Evolutionary conservation across 1,140 invertebrate genomes (phyloP), one percentile per base, ranked within the genome.

Genomic region (Colletes latitarsis): DNA sequence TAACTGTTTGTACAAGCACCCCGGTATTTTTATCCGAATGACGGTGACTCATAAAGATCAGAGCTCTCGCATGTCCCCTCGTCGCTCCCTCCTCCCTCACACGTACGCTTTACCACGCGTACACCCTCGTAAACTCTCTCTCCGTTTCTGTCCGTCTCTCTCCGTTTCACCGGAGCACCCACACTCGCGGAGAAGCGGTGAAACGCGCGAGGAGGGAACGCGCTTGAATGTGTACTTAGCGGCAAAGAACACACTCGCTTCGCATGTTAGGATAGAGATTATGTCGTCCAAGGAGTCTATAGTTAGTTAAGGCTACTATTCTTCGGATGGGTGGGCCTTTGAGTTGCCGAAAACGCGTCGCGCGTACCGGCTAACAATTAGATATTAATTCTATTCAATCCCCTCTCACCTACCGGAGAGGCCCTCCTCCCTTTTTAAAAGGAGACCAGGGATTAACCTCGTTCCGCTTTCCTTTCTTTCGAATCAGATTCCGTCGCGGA

Each of bases 11-110:
- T 88, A 89, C 88, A 90, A 89, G 88, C 89, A 84, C 81, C 84
- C 83, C 76, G 88, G 87, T 90, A 90, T 88, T 90, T 90, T 89
- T 90, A 89, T 89, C 89, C 83, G 85, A 89, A 90, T 87, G 82
- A 89, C 75, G 81, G 81, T 90, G 89, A 90, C 89, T 90, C 89
- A 90, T 87, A 89, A 89, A 90, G 89, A 90, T 89, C 87, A 84
- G 81, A 82, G 84, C 68, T 82, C 84, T 87, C 70, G 67, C 81
- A 67, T 78, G 72, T 84, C 77, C 77, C 71, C 82, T 80, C 64
- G 53, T 68, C 46, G 53, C 77, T 71, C 72, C 55, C 53, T 75
- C 78, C 55, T 81, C 77, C 64, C 63, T 53, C 62, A 66, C 81
- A 49, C 67, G 14, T 46, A 60, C 60, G 63, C 46, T 55, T 71